These are phyloP conservation scores for Esox niger DNA, from an alignment of 2,113 vertebrate genomes.

Conservation along the genomic window DNA sequence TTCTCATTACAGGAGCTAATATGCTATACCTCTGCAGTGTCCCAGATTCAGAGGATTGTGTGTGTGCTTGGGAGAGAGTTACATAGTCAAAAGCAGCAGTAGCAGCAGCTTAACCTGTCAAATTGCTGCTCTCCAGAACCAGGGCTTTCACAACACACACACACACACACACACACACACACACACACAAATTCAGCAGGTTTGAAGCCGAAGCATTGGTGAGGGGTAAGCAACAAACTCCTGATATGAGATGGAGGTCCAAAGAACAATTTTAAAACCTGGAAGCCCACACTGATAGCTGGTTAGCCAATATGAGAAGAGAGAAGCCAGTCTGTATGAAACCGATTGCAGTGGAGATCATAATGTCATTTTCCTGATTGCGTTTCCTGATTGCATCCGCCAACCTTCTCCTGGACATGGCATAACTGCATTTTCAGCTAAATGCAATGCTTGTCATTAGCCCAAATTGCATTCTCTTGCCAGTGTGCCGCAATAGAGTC, in stretches of 20 bases:
- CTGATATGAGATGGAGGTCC: neutral
- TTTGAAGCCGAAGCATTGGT: neutral
- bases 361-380: neutral
- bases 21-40: constrained; percentile 51
- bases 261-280: neutral
- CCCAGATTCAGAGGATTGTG: constrained; percentile 46
- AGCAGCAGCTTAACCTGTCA: constrained; percentile 52
- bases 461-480: neutral
- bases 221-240: neutral
- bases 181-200: neutral
- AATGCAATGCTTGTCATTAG: neutral
- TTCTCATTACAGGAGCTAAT: constrained; percentile 51
- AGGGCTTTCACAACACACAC: neutral
- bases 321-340: neutral
- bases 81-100: constrained; percentile 53
- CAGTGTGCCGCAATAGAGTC: neutral
- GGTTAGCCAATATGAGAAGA: neutral
- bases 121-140: constrained; percentile 49
- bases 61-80: neutral
- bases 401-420: neutral
- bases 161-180: neutral
- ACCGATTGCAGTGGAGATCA: neutral
- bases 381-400: neutral
- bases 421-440: neutral
- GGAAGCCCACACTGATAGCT: neutral